Percentiles rank a stretch among this genome's conserved stretches.
phyloP scores from a whole-genome alignment of 2,888 invertebrate species.

The Xestobium rufovillosum region DNA sequence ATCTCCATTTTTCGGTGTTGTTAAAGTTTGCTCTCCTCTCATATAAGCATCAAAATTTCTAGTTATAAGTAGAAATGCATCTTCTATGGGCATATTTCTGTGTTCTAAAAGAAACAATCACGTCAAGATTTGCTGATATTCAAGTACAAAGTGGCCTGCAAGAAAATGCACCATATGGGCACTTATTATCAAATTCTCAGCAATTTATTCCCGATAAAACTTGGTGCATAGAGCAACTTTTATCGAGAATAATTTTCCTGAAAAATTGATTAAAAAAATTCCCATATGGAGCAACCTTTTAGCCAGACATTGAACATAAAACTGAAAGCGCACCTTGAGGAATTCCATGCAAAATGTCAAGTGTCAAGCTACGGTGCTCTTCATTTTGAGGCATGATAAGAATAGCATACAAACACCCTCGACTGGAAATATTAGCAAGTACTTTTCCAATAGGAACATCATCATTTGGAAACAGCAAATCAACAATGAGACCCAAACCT shows the following conservation, averaged over 20 bases:
- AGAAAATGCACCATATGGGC: no score
- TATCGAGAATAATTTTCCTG: no score
- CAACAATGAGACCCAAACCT: slow-evolving; percentile 70
- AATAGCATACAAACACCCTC: slow-evolving; percentile 86
- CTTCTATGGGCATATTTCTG: slow-evolving; percentile 92
- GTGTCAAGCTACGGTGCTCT: slow-evolving; percentile 75
- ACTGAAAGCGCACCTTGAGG: slow-evolving; percentile 63
- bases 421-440: slow-evolving; percentile 77
- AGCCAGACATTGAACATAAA: slow-evolving; percentile 9
- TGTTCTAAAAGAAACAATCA: slow-evolving; percentile 62
- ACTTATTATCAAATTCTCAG: no score
- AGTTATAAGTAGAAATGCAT: slow-evolving; percentile 72
- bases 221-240: no score
- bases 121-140: no score
- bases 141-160: no score
- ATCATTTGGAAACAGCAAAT: slow-evolving; percentile 85
- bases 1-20: slow-evolving; percentile 27
- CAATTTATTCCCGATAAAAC: no score
- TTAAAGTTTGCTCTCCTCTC: slow-evolving; percentile 41
- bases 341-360: slow-evolving; percentile 84
- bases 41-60: slow-evolving; percentile 61
- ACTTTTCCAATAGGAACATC: slow-evolving; percentile 74
- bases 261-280: no score
- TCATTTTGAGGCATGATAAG: slow-evolving; percentile 81
- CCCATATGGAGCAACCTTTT: no score